Base-by-base conservation (phyloP, 2,797 vertebrate species). In the Platyrinchus mystaceus region DNA sequence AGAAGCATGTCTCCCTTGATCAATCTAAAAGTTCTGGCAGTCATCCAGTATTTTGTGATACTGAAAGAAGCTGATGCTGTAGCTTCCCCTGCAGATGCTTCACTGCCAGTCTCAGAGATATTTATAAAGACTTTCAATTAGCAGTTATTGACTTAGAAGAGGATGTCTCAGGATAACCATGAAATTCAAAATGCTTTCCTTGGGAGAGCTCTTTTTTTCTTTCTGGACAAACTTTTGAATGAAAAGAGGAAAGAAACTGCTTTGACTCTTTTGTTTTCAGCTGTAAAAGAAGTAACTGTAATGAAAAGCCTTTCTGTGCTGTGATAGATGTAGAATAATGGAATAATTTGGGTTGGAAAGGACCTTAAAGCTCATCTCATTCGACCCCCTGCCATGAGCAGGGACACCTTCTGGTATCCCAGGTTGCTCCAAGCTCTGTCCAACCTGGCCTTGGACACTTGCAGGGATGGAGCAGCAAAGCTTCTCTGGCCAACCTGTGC, bases 391-490 rank as follows among this genome's bases (percentile, higher is more conserved):
- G 5, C 23, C 20, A 8, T 4, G 76, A 9, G 11, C 39, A 67
- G 68, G 39, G 46, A 36, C 68, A 53, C 21, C 4, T 75, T 0
- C 12, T 47, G 12, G 32, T 12, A 1, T 3, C 77, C 52, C 80
- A 89, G 46, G 37, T 0, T 36, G 22, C 26, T 89, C 52, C 64
- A 1, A 55, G 36, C 13, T 36, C 34, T 0, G 0, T 32, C 77
- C 64, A 66, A 0, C 52, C 79, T 66, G 87, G 44, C 44, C 52
- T 78, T 10, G 73, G 52, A 0, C 52, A 71, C 39, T 66, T 0
- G 21, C 52, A 84, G 24, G 44, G 64, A 16, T 77, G 71, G 64
- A 18, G 21, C 79, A 89, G n/a, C 71, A 1, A 28, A 77, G 58
- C 87, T 76, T 0, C 87, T 43, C 36, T 76, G 70, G n/a, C 14